Base-by-base conservation (phyloP, 2,113 vertebrate species). In the Alligator sinensis region DNA sequence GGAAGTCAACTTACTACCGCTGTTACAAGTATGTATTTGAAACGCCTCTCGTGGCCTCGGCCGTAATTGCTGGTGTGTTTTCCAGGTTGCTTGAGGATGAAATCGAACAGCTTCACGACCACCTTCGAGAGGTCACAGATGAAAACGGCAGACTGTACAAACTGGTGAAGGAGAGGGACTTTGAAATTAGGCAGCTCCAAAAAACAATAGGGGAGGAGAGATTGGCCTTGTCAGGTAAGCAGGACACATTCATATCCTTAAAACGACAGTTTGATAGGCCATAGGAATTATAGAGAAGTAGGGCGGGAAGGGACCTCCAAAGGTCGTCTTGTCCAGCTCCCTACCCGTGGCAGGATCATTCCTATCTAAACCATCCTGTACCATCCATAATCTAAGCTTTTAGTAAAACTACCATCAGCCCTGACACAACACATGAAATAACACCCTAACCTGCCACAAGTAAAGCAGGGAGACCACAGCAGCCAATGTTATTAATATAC, bases 131-230 rank as follows among this genome's bases (percentile, higher is more conserved):
- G 94, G 90, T 98, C 0, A 96, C 91, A 24, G 99, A 99, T 87
- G 99, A 99, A 97, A 99, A 99, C 9, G 98, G 98, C 75, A 97
- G 99, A 1, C 95, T 99, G 10, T 97, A 98, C 93, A 99, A 99
- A 95, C 98, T 99, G 12, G 80, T 99, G 70, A 96, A 96, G 30
- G 99, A 99, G 86, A 99, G 98, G 87, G 98, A 99, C 62, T 99
- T 99, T 96, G 99, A 99, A 95, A 98, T 99, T 80, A 98, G 98
- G 74, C 98, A 98, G 87, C 97, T 99, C 83, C 98, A 98, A 89
- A 99, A 97, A 94, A 99, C 98, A 93, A 95, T 98, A 6, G 98
- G 99, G 54, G 98, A 99, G 62, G 98, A 99, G 72, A 97, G 97
- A 63, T 83, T 98, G 47, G 98, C 97, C 77, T 97, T 99, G 59